Conservation (phyloP, 2,888 invertebrate genomes). For the Gymnocheta viridis region DNA sequence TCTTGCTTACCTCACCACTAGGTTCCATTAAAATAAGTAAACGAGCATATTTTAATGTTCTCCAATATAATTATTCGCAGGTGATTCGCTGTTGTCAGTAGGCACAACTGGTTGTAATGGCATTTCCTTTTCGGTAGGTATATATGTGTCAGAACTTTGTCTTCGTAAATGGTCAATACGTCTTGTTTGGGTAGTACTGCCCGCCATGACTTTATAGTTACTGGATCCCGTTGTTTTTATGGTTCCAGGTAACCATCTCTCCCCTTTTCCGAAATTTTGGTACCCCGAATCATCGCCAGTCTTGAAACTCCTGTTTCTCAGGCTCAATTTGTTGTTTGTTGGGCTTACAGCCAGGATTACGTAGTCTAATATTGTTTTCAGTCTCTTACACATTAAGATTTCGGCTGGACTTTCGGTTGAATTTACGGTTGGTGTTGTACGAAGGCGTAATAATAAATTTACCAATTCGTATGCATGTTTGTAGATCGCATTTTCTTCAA, state of each 20-base stretch:
- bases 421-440: constrained; percentile 19
- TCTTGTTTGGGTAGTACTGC: neutral
- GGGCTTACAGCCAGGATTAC: neutral
- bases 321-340: neutral
- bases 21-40: too few relatives aligned
- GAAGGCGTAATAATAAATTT: constrained; percentile 36
- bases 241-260: constrained; percentile 3
- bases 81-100: neutral
- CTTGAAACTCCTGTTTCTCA: constrained; percentile 7
- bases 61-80: too few relatives aligned
- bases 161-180: neutral
- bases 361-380: constrained; percentile 31
- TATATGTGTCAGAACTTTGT: neutral
- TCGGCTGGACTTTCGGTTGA: constrained; percentile 36
- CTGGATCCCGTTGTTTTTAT: neutral
- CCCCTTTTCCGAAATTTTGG: constrained; percentile 28
- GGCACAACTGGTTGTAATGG: neutral
- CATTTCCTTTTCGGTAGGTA: neutral
- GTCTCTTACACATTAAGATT: constrained; percentile 38
- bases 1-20: too few relatives aligned
- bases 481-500: constrained; percentile 47
- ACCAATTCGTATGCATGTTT: constrained; percentile 15
- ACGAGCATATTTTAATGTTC: too few relatives aligned
- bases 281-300: constrained; percentile 24
- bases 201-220: neutral